phyloP scores from a whole-genome alignment of 2,113 vertebrate species.

The Calypte anna region DNA sequence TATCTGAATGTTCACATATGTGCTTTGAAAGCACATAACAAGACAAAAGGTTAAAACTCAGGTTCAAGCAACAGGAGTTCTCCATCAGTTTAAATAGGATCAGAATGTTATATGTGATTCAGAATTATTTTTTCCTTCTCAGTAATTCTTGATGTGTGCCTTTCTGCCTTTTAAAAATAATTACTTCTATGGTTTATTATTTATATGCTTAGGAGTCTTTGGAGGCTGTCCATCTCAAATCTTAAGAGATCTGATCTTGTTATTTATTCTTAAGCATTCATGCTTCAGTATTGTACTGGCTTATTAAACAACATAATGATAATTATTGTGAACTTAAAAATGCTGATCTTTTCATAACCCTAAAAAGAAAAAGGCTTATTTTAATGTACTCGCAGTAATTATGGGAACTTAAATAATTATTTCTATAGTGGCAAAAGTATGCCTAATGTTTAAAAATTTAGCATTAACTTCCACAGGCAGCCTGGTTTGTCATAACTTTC shows the following conservation, averaged over 20 bases:
- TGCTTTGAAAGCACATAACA: not conserved
- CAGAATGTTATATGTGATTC: not conserved
- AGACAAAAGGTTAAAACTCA: not conserved
- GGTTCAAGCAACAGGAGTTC: conserved; percentile 23
- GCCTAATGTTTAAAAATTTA: not conserved
- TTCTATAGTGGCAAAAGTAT: not conserved
- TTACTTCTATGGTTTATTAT: not conserved
- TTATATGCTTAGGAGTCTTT: not conserved
- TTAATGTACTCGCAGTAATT: not conserved
- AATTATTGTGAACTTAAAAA: conserved; percentile 20
- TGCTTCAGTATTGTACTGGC: not conserved
- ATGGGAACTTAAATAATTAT: not conserved
- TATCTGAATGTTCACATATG: not conserved
- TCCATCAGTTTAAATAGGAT: not conserved
- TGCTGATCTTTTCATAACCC: not conserved
- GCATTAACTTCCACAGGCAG: not conserved
- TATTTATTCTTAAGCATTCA: conserved; percentile 24
- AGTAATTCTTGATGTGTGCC: not conserved
- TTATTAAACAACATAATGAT: conserved; percentile 17
- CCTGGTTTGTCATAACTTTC: not conserved
- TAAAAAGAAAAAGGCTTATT: not conserved
- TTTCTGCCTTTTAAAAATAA: conserved; percentile 8
- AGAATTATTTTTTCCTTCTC: not conserved
- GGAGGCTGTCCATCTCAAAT: not conserved
- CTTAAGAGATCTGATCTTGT: not conserved